Evolutionary conservation across 2,113 vertebrate species (phyloP), one percentile per base, ranked within the genome.

Genomic region (Dasypus novemcinctus): DNA sequence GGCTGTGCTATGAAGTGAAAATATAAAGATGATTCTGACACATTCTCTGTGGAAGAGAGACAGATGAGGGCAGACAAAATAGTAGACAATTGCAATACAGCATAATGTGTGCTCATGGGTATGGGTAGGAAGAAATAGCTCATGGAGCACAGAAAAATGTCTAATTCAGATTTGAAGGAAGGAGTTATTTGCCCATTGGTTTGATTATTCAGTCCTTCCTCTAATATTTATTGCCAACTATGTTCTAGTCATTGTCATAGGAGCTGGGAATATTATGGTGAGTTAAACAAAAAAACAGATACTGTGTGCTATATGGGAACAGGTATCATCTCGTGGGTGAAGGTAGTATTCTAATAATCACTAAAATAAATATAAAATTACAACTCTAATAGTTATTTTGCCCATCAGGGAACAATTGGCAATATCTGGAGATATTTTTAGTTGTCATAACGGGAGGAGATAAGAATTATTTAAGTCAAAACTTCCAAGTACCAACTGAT

Each of bases 291-390:
- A 36, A 72, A 94, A 90, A 59, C 17, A 64, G 4, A 10, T 89
- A n/a, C 27, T 82, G 15, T 63, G 5, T 87, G 33, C 79, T 94
- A 27, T 66, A 29, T 25, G 20, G 4, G 25, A 1, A 75, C 4
- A 90, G 5, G 5, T 83, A 57, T 75, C 33, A 86, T 57, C 49
- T 80, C 89, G 12, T 33, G 18, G 11, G 20, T 52, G 21, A 87
- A 85, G 49, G 66, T 4, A 61, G 5, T 76, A 72, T 66, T 88
- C 36, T 91, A 87, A 91, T 66, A 94, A 69, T 95, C 76, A 59
- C 86, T 80, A 41, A 31, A 87, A 59, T 71, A 71, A 83, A 38
- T 38, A 85, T 38, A 71, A 75, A 96, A 71, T 52, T 49, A 52
- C 52, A 76, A 27, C 36, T 38, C 3, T 36, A 81, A 69, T 5